These are phyloP conservation scores for Semnopithecus entellus DNA, from an alignment of 2,113 vertebrate genomes.

Conservation along the genomic window DNA sequence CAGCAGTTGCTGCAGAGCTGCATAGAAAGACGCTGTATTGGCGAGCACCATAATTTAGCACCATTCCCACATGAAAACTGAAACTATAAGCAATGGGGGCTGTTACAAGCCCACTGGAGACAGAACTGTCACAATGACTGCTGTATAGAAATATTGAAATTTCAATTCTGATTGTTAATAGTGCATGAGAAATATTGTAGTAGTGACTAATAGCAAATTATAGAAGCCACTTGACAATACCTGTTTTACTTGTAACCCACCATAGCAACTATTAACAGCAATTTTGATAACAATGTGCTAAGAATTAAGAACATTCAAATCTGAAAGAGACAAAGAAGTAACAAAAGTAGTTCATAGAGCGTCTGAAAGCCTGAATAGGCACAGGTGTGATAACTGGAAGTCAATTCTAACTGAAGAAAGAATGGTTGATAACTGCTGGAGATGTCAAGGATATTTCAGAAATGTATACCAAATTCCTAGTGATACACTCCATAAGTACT, in stretches of 20 bases:
- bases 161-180: not conserved
- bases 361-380: slow-evolving; percentile 48
- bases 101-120: not conserved
- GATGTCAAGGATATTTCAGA: slow-evolving; percentile 36
- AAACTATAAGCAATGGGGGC: not conserved
- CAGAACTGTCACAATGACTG: not conserved
- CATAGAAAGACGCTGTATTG: not conserved
- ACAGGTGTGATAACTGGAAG: slow-evolving; percentile 52
- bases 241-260: slow-evolving; percentile 38
- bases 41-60: not conserved
- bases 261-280: slow-evolving; percentile 40
- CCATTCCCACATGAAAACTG: not conserved
- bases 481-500: not conserved
- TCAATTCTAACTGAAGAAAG: slow-evolving; percentile 48
- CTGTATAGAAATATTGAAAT: not conserved
- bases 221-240: slow-evolving; percentile 24
- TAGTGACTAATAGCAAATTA: slow-evolving; percentile 27
- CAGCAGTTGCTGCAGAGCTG: not conserved
- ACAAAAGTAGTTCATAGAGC: not conserved
- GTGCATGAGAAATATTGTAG: not conserved
- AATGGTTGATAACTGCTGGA: slow-evolving; percentile 3
- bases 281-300: slow-evolving; percentile 36
- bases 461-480: slow-evolving; percentile 1
- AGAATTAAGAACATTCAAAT: slow-evolving; percentile 40
- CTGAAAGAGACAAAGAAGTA: slow-evolving; percentile 49